A percentile compares a stretch with the other conserved stretches of the same genome.
phyloP scores from a whole-genome alignment of 2,797 vertebrate genomes.

The Peromyscus eremicus region DNA sequence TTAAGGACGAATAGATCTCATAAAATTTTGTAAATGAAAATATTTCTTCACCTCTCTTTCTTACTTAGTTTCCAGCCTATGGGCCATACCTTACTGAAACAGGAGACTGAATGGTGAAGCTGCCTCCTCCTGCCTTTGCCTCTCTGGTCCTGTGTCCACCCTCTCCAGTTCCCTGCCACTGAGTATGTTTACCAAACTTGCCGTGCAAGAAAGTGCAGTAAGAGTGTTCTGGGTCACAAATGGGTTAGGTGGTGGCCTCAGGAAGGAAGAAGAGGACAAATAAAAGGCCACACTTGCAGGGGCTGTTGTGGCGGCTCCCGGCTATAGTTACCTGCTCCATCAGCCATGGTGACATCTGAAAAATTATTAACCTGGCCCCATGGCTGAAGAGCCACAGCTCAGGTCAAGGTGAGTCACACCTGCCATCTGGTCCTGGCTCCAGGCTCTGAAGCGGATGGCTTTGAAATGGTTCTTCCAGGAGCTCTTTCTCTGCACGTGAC shows the following conservation, averaged over 20 bases:
- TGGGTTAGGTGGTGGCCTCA: conserved; percentile 37
- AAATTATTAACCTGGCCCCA: conserved; percentile 79
- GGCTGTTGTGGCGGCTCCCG: conserved; percentile 17
- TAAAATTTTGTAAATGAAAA: background rate
- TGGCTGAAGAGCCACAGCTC: conserved; percentile 44
- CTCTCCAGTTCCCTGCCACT: background rate
- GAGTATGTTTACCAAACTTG: conserved; percentile 72
- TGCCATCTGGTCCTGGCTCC: conserved; percentile 83
- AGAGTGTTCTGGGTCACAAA: conserved; percentile 73
- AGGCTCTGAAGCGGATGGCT: conserved; percentile 77
- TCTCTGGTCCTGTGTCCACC: too few species aligned
- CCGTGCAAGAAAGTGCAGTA: conserved; percentile 40
- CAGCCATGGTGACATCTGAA: conserved; percentile 82
- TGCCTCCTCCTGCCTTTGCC: too few species aligned
- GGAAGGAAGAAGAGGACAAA: conserved; percentile 64
- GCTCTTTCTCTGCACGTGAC: background rate
- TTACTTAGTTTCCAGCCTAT: background rate
- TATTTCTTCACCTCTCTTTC: background rate
- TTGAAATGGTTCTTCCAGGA: conserved; percentile 24
- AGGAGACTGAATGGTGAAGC: background rate
- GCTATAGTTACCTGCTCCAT: conserved; percentile 69
- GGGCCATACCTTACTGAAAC: background rate
- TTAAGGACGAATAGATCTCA: background rate
- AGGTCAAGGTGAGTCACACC: conserved; percentile 84
- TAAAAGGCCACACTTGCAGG: background rate